Evolutionary conservation across 2,113 vertebrate species (phyloP), one percentile per base, ranked within the genome.

Genomic region (Glaucomys volans): DNA sequence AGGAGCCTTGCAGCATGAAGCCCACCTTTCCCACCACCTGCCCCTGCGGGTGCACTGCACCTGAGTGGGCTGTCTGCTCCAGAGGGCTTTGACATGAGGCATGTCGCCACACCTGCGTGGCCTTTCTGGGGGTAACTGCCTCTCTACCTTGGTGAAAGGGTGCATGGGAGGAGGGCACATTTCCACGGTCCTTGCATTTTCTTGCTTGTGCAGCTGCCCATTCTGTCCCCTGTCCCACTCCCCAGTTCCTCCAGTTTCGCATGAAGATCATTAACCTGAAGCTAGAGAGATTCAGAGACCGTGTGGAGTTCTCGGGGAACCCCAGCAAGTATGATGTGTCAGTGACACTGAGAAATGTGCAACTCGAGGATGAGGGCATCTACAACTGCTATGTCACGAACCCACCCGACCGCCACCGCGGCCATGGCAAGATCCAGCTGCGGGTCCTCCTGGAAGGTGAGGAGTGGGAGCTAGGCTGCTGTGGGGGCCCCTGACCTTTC

Each of bases 361-460:
- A 99, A 98, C 90, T 99, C 59, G 98, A 99, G 12, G 99, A 99
- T 0, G 97, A 99, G 87, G 99, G 99, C 52, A 91, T 98, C 93
- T 99, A 99, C 98, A 98, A 99, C 94, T 99, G 99, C 98, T 99
- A 99, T 0, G 98, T 99, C 88, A 99, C 98, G 93, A 99, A 99
- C 97, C 99, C 99, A 0, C 99, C 99, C 0, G 99, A 99, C 98
- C 99, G 99, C 67, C 99, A 99, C 52, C 99, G 97, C 1, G 99
- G 99, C 93, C 98, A 98, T 0, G 99, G 99, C 37, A 94, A 83
- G 97, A 99, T 99, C 97, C 91, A 97, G 57, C 98, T 99, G 85
- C 98, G 97, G 47, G 99, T 99, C 57, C 98, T 99, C 94, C 99
- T 99, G 47, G 96, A 99, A 99, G 99, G 99, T 99, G 98, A 98